A percentile compares a stretch with the other conserved stretches of the same genome.
Evolutionary conservation across 2,888 invertebrate genomes (phyloP).

Genomic region (Cerceris rybyensis): DNA sequence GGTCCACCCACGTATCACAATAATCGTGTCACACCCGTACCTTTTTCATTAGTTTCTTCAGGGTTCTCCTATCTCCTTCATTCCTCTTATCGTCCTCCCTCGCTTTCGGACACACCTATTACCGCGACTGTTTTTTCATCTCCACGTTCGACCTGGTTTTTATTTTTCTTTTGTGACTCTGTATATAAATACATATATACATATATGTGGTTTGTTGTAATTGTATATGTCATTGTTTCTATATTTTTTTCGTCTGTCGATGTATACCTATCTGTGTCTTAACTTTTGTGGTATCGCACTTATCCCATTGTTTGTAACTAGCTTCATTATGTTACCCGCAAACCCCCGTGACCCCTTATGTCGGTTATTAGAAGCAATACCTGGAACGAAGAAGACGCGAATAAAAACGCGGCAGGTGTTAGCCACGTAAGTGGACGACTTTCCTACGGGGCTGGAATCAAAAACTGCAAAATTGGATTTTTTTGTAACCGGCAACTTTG

Average conservation of each 20-base stretch:
- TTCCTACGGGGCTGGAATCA: neutral
- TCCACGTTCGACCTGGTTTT: slow-evolving; percentile 29
- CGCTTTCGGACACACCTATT: slow-evolving; percentile 14
- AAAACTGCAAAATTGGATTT: neutral
- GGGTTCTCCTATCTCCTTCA: neutral
- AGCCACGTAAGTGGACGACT: neutral
- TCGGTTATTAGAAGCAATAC: slow-evolving; percentile 16
- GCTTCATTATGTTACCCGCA: slow-evolving; percentile 24
- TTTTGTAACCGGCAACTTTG: neutral
- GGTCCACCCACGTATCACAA: slow-evolving; percentile 36
- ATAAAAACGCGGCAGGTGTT: neutral
- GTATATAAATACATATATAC: no score
- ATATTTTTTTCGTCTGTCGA: slow-evolving; percentile 9
- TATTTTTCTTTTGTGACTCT: slow-evolving; percentile 15
- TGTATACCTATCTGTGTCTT: slow-evolving; percentile 38
- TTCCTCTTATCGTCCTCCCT: neutral
- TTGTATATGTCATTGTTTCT: no score
- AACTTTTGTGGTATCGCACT: slow-evolving; percentile 45
- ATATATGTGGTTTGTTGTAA: no score
- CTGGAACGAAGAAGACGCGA: neutral
- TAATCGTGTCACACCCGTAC: slow-evolving; percentile 28
- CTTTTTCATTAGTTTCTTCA: slow-evolving; percentile 32
- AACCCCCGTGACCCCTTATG: slow-evolving; percentile 8
- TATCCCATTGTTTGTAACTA: slow-evolving; percentile 49
- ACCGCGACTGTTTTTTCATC: slow-evolving; percentile 2